Percentiles rank a stretch among this genome's conserved stretches.
These are phyloP conservation scores for Lampris incognitus DNA, from an alignment of 2,113 vertebrate genomes.

Conservation along the genomic window DNA sequence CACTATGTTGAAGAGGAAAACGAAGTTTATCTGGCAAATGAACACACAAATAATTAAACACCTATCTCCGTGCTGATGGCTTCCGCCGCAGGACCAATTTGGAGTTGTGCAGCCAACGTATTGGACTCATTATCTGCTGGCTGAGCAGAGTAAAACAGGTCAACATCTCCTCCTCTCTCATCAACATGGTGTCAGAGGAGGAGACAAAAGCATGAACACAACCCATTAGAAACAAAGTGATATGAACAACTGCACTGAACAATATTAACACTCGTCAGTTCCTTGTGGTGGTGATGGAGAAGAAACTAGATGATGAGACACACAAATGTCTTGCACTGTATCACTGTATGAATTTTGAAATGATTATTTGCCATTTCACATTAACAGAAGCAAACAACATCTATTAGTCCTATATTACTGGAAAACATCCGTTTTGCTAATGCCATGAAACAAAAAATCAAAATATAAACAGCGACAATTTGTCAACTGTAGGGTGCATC, in stretches of 20 bases:
- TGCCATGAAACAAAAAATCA: neutral
- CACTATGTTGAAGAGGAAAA: constrained; percentile 99
- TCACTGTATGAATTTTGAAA: constrained; percentile 21
- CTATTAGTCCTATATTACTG: neutral
- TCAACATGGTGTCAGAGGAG: neutral
- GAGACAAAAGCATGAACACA: neutral
- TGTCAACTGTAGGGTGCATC: neutral
- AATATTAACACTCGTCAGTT: too few relatives aligned
- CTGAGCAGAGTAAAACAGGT: constrained; percentile 13
- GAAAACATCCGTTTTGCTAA: neutral
- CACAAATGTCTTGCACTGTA: constrained; percentile 14
- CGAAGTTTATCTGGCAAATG: constrained; percentile 92
- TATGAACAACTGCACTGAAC: neutral
- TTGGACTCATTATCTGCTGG: constrained; percentile 26
- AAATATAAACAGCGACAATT: neutral
- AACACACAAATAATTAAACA: constrained; percentile 3
- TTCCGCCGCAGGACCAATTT: constrained; percentile 10
- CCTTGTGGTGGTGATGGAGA: too few relatives aligned
- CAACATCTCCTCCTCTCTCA: constrained; percentile 11
- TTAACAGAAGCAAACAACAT: neutral
- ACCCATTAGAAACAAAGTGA: constrained; percentile 15
- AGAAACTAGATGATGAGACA: neutral
- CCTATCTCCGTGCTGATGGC: neutral
- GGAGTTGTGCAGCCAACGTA: neutral
- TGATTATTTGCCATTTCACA: neutral